These are phyloP conservation scores for Lithobates sylvaticus DNA, from an alignment of 2,797 vertebrate species.

Conservation along the genomic window DNA sequence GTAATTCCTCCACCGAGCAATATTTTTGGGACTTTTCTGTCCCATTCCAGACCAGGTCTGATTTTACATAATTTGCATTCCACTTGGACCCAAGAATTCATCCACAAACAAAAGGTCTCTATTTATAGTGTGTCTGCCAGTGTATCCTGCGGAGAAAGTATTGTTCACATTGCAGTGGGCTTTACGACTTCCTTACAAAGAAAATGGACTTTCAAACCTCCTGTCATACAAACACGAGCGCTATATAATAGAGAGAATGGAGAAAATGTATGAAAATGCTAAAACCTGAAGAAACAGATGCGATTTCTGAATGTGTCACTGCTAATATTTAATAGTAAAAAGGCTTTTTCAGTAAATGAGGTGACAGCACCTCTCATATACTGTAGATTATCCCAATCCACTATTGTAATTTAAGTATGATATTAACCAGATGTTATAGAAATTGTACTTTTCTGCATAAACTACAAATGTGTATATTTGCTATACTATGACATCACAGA, in stretches of 20 bases:
- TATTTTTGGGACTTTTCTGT: slow-evolving; percentile 47
- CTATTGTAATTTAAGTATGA: neutral
- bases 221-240: slow-evolving; percentile 6
- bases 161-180: slow-evolving; percentile 53
- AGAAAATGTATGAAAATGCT: neutral
- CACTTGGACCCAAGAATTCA: slow-evolving; percentile 55
- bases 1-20: neutral
- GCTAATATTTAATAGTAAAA: neutral
- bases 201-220: slow-evolving; percentile 45
- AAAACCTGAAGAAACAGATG: neutral
- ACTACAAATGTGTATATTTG: no score
- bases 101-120: slow-evolving; percentile 55
- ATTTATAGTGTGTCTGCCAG: slow-evolving; percentile 63
- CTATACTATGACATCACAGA: no score
- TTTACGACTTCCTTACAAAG: slow-evolving; percentile 60
- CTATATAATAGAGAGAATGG: neutral
- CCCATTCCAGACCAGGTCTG: slow-evolving; percentile 27
- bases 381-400: neutral
- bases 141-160: slow-evolving; percentile 62
- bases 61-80: slow-evolving; percentile 56
- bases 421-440: neutral
- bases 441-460: no score
- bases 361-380: neutral
- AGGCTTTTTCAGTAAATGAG: no score
- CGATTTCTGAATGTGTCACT: neutral